Evolutionary conservation across 2,113 vertebrate species (phyloP).

Genomic region (Onychorhynchus coronatus): DNA sequence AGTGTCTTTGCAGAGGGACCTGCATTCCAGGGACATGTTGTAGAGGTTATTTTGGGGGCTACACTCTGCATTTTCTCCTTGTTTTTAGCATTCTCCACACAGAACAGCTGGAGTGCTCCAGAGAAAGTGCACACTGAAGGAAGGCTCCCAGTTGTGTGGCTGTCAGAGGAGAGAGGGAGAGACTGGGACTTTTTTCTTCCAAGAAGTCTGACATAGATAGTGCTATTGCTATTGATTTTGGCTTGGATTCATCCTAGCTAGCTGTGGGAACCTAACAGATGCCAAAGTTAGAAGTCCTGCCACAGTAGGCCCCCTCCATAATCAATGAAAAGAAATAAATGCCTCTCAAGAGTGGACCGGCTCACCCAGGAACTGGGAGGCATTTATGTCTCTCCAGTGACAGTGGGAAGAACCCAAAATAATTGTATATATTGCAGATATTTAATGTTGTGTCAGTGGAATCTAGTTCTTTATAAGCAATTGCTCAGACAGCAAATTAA

Average conservation of each 20-base stretch:
- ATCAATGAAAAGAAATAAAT: not conserved
- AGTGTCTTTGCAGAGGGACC: not conserved
- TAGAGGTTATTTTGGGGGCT: not conserved
- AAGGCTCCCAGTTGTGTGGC: accelerated
- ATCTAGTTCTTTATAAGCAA: not conserved
- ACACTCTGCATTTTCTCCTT: not conserved
- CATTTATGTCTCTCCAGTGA: not conserved
- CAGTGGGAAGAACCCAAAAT: not conserved
- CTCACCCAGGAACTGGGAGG: not conserved
- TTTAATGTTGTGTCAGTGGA: not conserved
- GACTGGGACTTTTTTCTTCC: not conserved
- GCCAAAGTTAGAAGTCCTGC: not conserved
- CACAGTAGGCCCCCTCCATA: not conserved
- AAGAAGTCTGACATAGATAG: not conserved
- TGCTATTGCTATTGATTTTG: not conserved
- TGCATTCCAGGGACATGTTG: not conserved
- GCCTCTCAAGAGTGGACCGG: not conserved
- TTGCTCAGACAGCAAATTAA: not conserved
- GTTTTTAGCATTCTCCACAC: not conserved
- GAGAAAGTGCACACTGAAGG: not conserved
- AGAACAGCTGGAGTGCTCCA: not conserved
- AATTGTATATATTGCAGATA: not conserved
- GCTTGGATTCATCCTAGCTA: not conserved
- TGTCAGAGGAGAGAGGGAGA: not conserved
- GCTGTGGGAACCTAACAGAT: not conserved